Base-by-base conservation (phyloP, 2,888 invertebrate genomes). In the Cantharis flavilabris region DNA sequence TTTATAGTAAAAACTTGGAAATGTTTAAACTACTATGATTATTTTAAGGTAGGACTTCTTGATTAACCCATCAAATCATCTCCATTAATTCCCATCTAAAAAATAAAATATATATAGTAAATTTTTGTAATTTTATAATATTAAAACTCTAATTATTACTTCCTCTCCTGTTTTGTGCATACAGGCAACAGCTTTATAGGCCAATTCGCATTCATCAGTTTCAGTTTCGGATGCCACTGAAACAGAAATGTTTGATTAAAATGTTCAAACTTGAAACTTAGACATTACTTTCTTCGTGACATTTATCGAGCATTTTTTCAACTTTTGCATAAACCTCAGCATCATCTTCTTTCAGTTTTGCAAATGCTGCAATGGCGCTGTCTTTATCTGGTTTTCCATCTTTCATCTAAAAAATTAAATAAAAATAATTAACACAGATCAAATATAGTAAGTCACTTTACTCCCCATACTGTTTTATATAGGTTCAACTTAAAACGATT, bases 221-320 rank as follows among this genome's bases (percentile, higher is more conserved):
- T 69, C 76, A 3, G 20, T 64, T 65, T 64, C 77, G 16, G 28
- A 14, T 18, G 30, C 28, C 33, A 76, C 76, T 76, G 70, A 2
- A 75, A 16, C 7, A 65, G 16, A 71, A 18, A 70, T 62, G 9
- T 20, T 64, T 5, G 5, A 49, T 49, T 49, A 49, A 49, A 49
- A n/a, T 49, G n/a, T 49, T 49, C 9, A 7, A 49, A n/a, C 0
- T 49, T n/a, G n/a, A 13, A 49, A 62, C 7, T 9, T 18, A 20
- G n/a, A 14, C 20, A 30, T 76, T 80, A 81, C 90, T 89, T 85
- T 80, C 77, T n/a, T 84, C 85, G 77, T 85, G 87, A 82, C 90
- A 90, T 1, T 83, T 49, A 5, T 87, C 86, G 65, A 88, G 85
- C 7, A 90, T 80, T 76, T 88, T 87, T 75, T 87, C 89, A 0